A percentile compares a stretch with the other conserved stretches of the same genome.
Evolutionary conservation across 2,888 invertebrate genomes (phyloP).

Genomic region (Digitonthophagus gazella): DNA sequence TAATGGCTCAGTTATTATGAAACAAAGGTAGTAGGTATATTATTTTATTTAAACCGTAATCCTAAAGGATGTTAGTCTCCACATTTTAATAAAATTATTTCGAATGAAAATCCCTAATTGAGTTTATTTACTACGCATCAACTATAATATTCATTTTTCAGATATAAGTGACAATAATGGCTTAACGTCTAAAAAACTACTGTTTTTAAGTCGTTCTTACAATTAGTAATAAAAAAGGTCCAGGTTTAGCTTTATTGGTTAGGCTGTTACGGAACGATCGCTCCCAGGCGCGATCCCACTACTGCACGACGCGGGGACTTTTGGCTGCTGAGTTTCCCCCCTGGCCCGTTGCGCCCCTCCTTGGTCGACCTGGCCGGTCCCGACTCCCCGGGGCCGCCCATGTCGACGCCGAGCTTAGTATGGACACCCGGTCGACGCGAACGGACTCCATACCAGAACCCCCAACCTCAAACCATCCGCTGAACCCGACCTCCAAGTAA

Average conservation of each 20-base stretch:
- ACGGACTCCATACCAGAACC: conserved; percentile 62
- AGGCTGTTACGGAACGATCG: conserved; percentile 85
- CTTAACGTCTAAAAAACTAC: too few relatives aligned
- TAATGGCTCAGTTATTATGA: too few relatives aligned
- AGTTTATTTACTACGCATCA: too few relatives aligned
- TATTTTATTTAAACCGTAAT: too few relatives aligned
- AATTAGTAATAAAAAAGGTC: conserved; percentile 68
- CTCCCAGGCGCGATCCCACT: conserved; percentile 98
- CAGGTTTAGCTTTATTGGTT: conserved; percentile 75
- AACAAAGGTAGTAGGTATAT: too few relatives aligned
- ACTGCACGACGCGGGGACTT: conserved; percentile 98
- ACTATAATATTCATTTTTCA: too few relatives aligned
- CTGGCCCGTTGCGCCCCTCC: conserved; percentile 98
- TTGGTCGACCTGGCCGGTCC: conserved; percentile 85
- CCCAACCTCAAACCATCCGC: conserved; percentile 93
- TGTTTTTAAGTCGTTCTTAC: too few relatives aligned
- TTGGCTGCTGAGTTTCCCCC: conserved; percentile 99
- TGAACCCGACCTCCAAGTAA: conserved; percentile 86
- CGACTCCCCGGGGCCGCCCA: conserved; percentile 86
- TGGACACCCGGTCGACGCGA: conserved; percentile 91
- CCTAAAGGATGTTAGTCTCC: too few relatives aligned
- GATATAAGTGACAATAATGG: too few relatives aligned
- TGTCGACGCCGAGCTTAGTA: conserved; percentile 98
- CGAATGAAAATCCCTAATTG: too few relatives aligned
- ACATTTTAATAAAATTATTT: too few relatives aligned